Conservation (phyloP, 1,140 invertebrate genomes). For the Aphaenogaster rudis region DNA sequence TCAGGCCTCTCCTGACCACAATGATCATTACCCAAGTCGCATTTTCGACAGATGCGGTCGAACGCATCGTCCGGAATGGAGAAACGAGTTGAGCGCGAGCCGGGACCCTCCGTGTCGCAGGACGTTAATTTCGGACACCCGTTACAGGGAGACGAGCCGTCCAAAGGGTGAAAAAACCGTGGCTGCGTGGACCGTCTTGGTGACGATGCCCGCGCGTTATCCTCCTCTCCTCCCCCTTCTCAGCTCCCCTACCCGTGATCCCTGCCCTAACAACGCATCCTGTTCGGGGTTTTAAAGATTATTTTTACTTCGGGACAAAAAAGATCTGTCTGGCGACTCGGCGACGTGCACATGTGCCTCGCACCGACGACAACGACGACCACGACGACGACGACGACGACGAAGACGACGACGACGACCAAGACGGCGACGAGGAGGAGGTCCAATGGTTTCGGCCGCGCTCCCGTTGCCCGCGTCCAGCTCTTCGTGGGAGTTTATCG, state of each 20-base stretch:
- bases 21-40: background rate
- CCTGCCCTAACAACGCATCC: constrained; percentile 82
- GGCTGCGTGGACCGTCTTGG: constrained; percentile 80
- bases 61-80: constrained; percentile 5
- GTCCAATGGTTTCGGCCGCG: constrained; percentile 70
- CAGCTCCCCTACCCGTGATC: constrained; percentile 48
- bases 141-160: constrained; percentile 82
- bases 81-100: constrained; percentile 9
- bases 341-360: constrained; percentile 82
- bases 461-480: constrained; percentile 78
- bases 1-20: background rate
- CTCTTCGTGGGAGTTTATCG: constrained; percentile 78
- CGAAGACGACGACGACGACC: constrained; percentile 41
- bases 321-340: constrained; percentile 86
- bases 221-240: constrained; percentile 55
- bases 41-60: constrained; percentile 70
- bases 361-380: constrained; percentile 64
- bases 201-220: constrained; percentile 82
- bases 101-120: constrained; percentile 42
- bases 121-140: constrained; percentile 85
- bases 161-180: constrained; percentile 86
- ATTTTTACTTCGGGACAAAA: constrained; percentile 87
- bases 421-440: constrained; percentile 45
- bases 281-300: constrained; percentile 87
- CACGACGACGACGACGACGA: constrained; percentile 55